Evolutionary conservation across 2,113 vertebrate genomes (phyloP).

Genomic region (Rhinoptilus africanus): DNA sequence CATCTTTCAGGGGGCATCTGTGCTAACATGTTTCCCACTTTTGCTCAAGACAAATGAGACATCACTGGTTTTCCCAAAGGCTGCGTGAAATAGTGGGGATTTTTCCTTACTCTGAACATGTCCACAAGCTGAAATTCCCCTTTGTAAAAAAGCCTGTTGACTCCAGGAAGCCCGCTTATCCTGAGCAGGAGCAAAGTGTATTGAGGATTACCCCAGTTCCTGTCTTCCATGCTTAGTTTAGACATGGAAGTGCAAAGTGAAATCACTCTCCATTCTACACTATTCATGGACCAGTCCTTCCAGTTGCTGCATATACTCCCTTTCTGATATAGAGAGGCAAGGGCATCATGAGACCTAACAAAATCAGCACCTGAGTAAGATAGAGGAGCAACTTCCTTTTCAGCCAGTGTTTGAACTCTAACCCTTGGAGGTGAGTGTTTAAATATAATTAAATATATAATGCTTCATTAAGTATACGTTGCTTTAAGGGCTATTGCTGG

Average conservation of each 20-base stretch:
- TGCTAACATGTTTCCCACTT: neutral
- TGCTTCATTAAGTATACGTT: neutral
- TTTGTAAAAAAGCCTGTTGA: neutral
- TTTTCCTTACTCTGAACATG: neutral
- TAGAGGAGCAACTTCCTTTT: neutral
- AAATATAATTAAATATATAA: neutral
- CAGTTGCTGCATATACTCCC: neutral
- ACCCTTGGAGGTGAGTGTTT: neutral
- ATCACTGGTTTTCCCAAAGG: neutral
- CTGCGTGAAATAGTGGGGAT: neutral
- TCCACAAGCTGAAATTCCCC: neutral
- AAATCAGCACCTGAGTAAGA: neutral
- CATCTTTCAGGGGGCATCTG: neutral
- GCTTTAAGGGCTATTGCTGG: neutral
- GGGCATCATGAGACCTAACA: neutral
- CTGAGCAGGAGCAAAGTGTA: neutral
- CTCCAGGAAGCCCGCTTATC: neutral
- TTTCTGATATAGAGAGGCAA: neutral
- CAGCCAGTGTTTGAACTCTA: neutral
- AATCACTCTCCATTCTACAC: neutral
- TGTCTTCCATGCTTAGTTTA: neutral
- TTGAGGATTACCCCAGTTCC: neutral
- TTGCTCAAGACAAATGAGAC: constrained; percentile 5
- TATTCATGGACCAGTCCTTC: neutral
- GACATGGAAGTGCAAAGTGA: neutral